These are phyloP conservation scores for Phrynocephalus forsythii DNA, from an alignment of 2,797 vertebrate genomes.

Conservation along the genomic window DNA sequence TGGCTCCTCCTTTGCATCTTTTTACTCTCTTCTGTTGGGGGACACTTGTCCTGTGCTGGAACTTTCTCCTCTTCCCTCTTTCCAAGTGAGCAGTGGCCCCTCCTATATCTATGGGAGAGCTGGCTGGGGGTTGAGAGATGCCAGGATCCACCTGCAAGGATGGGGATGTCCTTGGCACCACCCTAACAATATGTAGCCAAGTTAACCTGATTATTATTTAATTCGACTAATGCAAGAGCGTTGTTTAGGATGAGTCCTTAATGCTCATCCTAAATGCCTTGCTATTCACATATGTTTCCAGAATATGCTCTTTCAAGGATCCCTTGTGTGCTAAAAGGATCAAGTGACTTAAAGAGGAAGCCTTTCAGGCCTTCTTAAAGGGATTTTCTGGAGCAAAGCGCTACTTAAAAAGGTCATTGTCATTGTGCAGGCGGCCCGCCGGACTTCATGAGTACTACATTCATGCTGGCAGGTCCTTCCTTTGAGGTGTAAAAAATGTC, in stretches of 20 bases:
- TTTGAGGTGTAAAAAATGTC: neutral
- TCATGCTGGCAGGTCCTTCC: neutral
- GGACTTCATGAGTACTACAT: neutral
- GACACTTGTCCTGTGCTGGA: neutral
- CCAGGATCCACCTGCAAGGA: too few relatives aligned
- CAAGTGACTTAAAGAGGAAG: neutral
- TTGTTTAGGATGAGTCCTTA: neutral
- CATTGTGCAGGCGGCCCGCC: neutral
- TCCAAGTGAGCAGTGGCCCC: too few relatives aligned
- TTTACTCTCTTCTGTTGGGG: too few relatives aligned
- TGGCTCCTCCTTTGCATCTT: too few relatives aligned
- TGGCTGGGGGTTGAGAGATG: too few relatives aligned
- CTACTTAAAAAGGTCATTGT: neutral
- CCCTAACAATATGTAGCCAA: too few relatives aligned
- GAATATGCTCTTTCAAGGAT: neutral
- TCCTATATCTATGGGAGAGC: too few relatives aligned
- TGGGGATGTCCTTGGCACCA: too few relatives aligned
- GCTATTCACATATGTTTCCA: neutral
- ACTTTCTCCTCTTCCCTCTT: too few relatives aligned
- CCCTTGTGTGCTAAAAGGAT: neutral
- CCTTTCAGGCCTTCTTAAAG: neutral
- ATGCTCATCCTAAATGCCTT: neutral
- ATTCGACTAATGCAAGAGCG: neutral
- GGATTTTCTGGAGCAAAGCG: neutral
- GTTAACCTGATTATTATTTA: neutral